These are phyloP conservation scores for Melanotaenia pygmaea DNA, from an alignment of 2,797 vertebrate species.

Conservation along the genomic window DNA sequence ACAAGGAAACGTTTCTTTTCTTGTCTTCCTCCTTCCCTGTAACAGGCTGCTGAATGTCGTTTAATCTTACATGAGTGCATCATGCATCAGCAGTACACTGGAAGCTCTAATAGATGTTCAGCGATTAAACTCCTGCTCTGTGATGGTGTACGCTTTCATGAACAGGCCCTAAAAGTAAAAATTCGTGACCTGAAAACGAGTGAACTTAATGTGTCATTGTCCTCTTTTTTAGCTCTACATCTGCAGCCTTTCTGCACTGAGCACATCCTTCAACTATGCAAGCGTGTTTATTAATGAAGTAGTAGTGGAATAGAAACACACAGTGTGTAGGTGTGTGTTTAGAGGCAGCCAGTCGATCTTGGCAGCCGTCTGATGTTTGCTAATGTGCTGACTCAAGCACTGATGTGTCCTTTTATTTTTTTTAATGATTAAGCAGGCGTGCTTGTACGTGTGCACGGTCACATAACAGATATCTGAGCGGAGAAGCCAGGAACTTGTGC, in stretches of 20 bases:
- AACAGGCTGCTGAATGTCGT: conserved; percentile 18
- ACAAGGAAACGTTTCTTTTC: conserved; percentile 37
- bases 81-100: not conserved
- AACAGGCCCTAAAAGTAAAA: not conserved
- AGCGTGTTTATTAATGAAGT: conserved; percentile 39
- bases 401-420: conserved; percentile 22
- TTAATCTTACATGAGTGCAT: conserved; percentile 8
- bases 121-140: not conserved
- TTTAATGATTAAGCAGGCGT: conserved; percentile 2
- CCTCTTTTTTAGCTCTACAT: not conserved
- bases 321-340: conserved; percentile 51
- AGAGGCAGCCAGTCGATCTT: conserved; percentile 52
- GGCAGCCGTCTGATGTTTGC: conserved; percentile 53
- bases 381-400: conserved; percentile 29
- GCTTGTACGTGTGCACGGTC: conserved; percentile 19
- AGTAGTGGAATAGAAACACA: conserved; percentile 32
- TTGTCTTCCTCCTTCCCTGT: conserved; percentile 7
- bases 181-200: not conserved
- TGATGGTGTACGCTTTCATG: not conserved
- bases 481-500: conserved; percentile 45
- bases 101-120: not conserved
- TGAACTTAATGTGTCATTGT: not conserved
- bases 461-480: conserved; percentile 38
- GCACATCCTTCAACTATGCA: not conserved
- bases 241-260: not conserved